Conservation (phyloP, 2,888 invertebrate genomes). For the Cotesia congregata region DNA sequence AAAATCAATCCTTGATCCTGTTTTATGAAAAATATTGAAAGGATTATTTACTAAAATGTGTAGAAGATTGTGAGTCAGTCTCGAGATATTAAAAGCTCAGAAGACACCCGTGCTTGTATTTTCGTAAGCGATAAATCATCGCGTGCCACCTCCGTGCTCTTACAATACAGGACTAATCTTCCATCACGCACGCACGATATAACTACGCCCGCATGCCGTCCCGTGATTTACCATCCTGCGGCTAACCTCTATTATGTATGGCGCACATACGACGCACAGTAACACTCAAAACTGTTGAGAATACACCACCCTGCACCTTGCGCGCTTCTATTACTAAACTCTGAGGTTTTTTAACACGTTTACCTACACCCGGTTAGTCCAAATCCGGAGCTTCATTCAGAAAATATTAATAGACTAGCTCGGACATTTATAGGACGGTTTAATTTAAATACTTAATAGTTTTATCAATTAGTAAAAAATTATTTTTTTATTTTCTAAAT, state of each 20-base stretch:
- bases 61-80: slow-evolving; percentile 41
- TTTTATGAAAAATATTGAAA: background rate
- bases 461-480: too few relatives aligned
- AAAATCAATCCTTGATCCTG: too few relatives aligned
- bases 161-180: slow-evolving; percentile 69
- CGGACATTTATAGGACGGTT: too few relatives aligned
- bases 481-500: too few relatives aligned
- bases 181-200: slow-evolving; percentile 69
- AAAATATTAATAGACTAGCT: too few relatives aligned
- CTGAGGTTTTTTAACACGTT: too few relatives aligned
- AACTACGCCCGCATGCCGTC: slow-evolving; percentile 70
- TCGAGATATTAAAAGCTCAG: background rate
- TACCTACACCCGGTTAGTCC: too few relatives aligned
- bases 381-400: too few relatives aligned
- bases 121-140: slow-evolving; percentile 66
- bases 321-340: slow-evolving; percentile 45
- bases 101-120: slow-evolving; percentile 45
- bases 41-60: slow-evolving; percentile 20
- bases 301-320: slow-evolving; percentile 63
- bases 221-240: slow-evolving; percentile 69
- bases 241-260: slow-evolving; percentile 69
- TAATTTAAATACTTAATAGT: too few relatives aligned
- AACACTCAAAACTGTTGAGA: slow-evolving; percentile 62
- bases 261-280: slow-evolving; percentile 65
- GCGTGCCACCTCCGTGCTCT: slow-evolving; percentile 64